Base-by-base conservation (phyloP, 2,888 invertebrate genomes). In the Cheilosia variabilis region DNA sequence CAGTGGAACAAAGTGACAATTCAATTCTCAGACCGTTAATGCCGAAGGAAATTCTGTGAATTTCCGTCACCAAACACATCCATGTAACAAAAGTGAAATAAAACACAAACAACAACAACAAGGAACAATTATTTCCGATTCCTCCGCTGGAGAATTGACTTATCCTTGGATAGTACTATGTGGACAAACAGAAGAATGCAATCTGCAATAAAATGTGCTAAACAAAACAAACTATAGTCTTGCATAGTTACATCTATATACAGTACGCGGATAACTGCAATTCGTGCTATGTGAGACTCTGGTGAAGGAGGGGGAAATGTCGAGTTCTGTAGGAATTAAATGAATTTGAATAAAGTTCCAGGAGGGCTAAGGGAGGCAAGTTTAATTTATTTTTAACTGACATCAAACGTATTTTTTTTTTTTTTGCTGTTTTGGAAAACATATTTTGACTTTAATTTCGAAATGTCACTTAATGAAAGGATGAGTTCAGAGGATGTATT, bases 1-100 rank as follows among this genome's bases (percentile, higher is more conserved):
- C 52, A 15, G 52, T 17, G 57, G 31, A 58, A 66, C 66, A 66
- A 37, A 66, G 66, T 76, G 75, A 76, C 75, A 66, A 76, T 76
- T 76, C 58, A 66, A 76, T 66, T 76, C 58, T 66, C 55, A 66
- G 41, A 41, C 75, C 24, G 17, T 57, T 65, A 43, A 45, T 57
- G 45, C 24, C 31, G 45, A 24, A 47, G 31, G 63, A 53, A 41
- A 45, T 62, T 73, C n/a, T 22, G 6, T 15, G 72, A 55, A 50
- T 31, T 72, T 63, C n/a, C 60, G 69, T 37, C 37, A 41, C 63
- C 53, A 24, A n/a, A 65, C 52, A 65, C 43, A 55, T 63, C 41
- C 22, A 19, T 41, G 57, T 41, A 63, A 72, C 58, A 31, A 47
- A 50, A 41, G 7, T 27, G 37, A 47, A 41, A 63, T 52, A 57